phyloP scores from a whole-genome alignment of 2,113 vertebrate species.

The Pangasianodon gigas region DNA sequence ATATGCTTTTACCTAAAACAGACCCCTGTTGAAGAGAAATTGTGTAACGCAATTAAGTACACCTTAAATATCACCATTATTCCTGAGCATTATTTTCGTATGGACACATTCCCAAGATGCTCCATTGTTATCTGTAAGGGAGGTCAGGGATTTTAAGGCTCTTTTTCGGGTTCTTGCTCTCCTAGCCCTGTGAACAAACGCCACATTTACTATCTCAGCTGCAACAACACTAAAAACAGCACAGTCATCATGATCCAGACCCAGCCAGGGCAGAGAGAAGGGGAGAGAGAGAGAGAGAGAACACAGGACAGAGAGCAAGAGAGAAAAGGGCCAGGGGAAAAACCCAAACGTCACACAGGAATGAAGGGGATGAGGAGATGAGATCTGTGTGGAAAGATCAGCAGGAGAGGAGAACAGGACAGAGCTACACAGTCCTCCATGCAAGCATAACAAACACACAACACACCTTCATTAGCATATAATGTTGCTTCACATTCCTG shows the following conservation, averaged over 20 bases:
- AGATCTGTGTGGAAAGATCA: slow-evolving; percentile 8
- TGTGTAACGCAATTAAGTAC: neutral
- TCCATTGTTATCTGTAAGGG: neutral
- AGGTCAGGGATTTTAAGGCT: slow-evolving; percentile 24
- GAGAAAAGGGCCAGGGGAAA: slow-evolving; percentile 39
- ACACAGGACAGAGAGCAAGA: neutral
- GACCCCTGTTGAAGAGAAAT: slow-evolving; percentile 17
- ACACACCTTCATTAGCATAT: slow-evolving; percentile 16
- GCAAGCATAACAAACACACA: neutral
- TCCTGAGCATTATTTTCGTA: neutral
- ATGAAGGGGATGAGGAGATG: slow-evolving; percentile 31
- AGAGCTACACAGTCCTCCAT: neutral
- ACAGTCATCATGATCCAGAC: slow-evolving; percentile 53
- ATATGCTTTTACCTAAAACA: slow-evolving; percentile 33
- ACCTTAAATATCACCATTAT: neutral
- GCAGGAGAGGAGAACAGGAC: neutral
- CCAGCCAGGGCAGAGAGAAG: slow-evolving; percentile 3
- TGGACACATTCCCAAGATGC: neutral
- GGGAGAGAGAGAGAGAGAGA: neutral
- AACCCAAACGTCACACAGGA: slow-evolving; percentile 53
- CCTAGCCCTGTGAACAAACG: slow-evolving; percentile 8
- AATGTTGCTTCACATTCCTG: neutral
- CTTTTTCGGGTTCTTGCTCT: neutral
- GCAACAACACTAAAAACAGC: slow-evolving; percentile 45
- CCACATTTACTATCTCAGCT: slow-evolving; percentile 37